These are phyloP conservation scores for Monochamus saltuarius DNA, from an alignment of 1,140 invertebrate genomes.

Conservation along the genomic window DNA sequence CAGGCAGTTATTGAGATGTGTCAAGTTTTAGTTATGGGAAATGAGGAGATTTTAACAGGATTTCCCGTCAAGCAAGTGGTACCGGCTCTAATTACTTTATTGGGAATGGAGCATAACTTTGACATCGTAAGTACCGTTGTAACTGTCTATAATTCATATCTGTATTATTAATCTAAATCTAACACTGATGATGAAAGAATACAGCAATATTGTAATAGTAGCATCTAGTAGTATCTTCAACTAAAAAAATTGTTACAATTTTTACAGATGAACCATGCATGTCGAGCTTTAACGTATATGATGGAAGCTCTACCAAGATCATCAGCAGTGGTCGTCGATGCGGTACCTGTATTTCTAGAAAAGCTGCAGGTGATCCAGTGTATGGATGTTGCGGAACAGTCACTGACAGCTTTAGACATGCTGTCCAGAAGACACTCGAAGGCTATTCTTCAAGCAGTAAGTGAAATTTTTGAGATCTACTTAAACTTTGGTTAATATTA, in stretches of 20 bases:
- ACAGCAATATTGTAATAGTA: neutral
- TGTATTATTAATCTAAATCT: constrained; percentile 11
- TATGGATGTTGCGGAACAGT: constrained; percentile 99
- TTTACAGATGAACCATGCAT: constrained; percentile 94
- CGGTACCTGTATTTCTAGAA: constrained; percentile 92
- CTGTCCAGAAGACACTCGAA: constrained; percentile 95
- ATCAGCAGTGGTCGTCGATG: constrained; percentile 93
- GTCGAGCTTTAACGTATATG: constrained; percentile 98
- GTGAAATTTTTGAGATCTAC: constrained; percentile 33
- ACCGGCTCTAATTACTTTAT: constrained; percentile 84
- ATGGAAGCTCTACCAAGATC: constrained; percentile 97
- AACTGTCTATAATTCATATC: neutral
- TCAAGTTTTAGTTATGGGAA: constrained; percentile 98
- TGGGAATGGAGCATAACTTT: constrained; percentile 96
- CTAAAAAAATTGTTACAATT: neutral
- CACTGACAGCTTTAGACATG: constrained; percentile 94
- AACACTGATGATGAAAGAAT: constrained; percentile 12
- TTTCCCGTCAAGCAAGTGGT: constrained; percentile 98
- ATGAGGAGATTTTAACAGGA: constrained; percentile 97
- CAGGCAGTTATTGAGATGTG: constrained; percentile 99
- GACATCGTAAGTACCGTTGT: constrained; percentile 73
- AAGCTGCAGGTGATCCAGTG: constrained; percentile 97
- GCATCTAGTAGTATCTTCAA: too few species aligned
- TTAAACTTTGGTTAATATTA: too few species aligned
- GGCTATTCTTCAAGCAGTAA: constrained; percentile 90